Evolutionary conservation across 2,888 invertebrate genomes (phyloP), one percentile per base, ranked within the genome.

Genomic region (Fragum sueziense): DNA sequence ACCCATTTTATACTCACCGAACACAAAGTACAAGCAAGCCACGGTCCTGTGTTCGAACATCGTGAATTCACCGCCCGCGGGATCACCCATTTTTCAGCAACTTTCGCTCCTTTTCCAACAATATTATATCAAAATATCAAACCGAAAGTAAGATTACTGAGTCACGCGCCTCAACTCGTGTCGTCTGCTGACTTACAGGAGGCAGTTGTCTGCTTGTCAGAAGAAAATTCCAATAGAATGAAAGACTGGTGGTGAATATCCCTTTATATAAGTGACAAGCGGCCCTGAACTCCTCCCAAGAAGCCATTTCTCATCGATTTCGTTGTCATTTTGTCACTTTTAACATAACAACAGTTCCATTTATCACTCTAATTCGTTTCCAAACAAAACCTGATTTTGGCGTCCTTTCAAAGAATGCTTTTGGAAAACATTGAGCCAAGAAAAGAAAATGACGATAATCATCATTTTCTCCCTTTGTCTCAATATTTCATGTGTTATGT

Each of bases 31-130:
- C 0, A 85, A 59, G 25, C 78, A 59, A 9, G 81, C 86, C 2
- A 82, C 76, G 4, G 74, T 77, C 22, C 83, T 61, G 67, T 86
- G 86, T 65, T 86, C 86, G 33, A 82, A 61, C 52, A 74, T 65
- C 1, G 83, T 65, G 70, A 85, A 85, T 29, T 82, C 80, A 34
- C 81, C 80, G 4, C 62, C 62, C 20, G 62, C 62, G 9, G 34
- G 62, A 34, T 33, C 62, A n/a, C 75, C 75, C 54, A 62, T 62
- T n/a, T 31, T 62, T 17, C 4, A 7, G 4, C 62, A 62, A 17
- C 0, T 34, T 11, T 11, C 27, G 31, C 17, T n/a, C n/a, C n/a
- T n/a, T 41, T 41, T 41, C 41, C 11, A 9, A 41, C 9, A 41
- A 17, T 41, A n/a, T n/a, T n/a, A n/a, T n/a, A n/a, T n/a, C n/a